Base-by-base conservation (phyloP, 2,113 vertebrate species). In the Kryptolebias marmoratus region DNA sequence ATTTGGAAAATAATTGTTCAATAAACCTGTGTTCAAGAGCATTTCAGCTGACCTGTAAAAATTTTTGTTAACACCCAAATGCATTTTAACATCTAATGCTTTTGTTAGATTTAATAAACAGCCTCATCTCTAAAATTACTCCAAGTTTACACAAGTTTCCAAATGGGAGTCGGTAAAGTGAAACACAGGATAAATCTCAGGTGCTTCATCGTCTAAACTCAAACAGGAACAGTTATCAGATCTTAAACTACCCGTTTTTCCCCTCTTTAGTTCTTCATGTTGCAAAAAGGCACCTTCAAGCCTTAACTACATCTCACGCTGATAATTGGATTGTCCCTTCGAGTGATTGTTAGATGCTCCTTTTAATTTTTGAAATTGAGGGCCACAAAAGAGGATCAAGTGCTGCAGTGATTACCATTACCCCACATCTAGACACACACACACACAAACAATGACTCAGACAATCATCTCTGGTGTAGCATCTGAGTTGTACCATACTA, bases 251-350 rank as follows among this genome's bases (percentile, higher is more conserved):
- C 84, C 57, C 6, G 28, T 58, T 44, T 61, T 27, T 54, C 39
- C 50, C 67, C 30, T 50, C 14, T 62, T 80, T 73, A 69, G 84
- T 77, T 42, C 47, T 11, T 56, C 30, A 16, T 55, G 77, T 45
- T 69, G n/a, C 36, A 56, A 53, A 75, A 44, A 54, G 11, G 44
- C 71, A 73, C 80, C 73, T 81, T 75, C 54, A 72, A 75, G 61
- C 47, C 60, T 66, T 13, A 68, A 54, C 32, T 65, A 54, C 69
- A 47, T 42, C 44, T 75, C 32, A 1, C 15, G 42, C 49, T 78
- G 72, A 69, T 87, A 73, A 90, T 78, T 81, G 73, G 81, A 81
- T 81, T 71, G 71, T 76, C 71, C 71, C 73, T 68, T 75, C 42
- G 64, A 72, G 79, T 75, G 52, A 71, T 50, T 72, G 45, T 67